These are phyloP conservation scores for Drosophila albomicans DNA, from an alignment of 1,140 invertebrate species.

Conservation along the genomic window DNA sequence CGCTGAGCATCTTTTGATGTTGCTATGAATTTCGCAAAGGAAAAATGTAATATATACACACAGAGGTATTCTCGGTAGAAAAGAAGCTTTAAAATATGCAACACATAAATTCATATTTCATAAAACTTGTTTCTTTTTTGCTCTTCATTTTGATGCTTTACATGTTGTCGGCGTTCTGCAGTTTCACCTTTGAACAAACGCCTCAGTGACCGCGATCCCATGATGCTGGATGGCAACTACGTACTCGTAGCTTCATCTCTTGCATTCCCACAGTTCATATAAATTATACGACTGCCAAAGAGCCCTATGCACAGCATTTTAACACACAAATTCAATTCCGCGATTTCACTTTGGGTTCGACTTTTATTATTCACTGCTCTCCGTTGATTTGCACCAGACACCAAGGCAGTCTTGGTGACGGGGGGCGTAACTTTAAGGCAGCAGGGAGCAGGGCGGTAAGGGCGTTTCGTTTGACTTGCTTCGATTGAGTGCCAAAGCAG, in stretches of 20 bases:
- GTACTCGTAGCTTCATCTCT: conserved; percentile 20
- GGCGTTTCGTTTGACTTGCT: conserved; percentile 19
- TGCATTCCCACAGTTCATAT: conserved; percentile 68
- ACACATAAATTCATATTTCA: conserved; percentile 18
- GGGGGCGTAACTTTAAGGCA: not conserved
- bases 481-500: conserved; percentile 41
- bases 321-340: conserved; percentile 57
- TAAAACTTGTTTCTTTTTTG: not conserved
- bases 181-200: conserved; percentile 19
- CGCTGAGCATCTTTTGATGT: conserved; percentile 21
- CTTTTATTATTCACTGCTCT: conserved; percentile 54
- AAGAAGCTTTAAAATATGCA: conserved; percentile 9
- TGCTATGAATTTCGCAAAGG: conserved; percentile 2
- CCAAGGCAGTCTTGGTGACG: not conserved
- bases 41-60: conserved; percentile 1
- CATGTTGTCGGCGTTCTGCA: conserved; percentile 5
- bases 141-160: not conserved
- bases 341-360: conserved; percentile 62
- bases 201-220: conserved; percentile 67
- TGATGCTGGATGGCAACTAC: conserved; percentile 9
- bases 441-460: not conserved
- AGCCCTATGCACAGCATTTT: conserved; percentile 33
- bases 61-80: conserved; percentile 3
- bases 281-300: conserved; percentile 49
- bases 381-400: conserved; percentile 32